phyloP scores from a whole-genome alignment of 2,888 invertebrate genomes.

The Toxonevra muliebris region DNA sequence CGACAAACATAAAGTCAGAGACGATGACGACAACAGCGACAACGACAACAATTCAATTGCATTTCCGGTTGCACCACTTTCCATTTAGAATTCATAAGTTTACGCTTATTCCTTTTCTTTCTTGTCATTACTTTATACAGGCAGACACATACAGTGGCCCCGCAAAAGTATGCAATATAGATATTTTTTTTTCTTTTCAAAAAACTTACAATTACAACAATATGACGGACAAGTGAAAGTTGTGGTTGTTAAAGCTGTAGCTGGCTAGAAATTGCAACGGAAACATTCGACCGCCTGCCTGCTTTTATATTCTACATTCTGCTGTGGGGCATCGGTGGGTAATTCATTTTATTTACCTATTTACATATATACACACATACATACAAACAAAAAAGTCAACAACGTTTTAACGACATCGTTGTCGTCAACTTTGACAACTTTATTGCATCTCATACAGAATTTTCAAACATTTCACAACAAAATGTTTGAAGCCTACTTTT shows the following conservation, averaged over 20 bases:
- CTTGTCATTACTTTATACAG: no score
- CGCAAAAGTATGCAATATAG: no score
- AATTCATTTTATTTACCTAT: no score
- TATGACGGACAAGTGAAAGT: neutral
- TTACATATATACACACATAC: conserved; percentile 19
- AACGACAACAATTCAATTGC: conserved; percentile 52
- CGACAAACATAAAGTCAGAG: conserved; percentile 14
- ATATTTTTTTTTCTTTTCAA: no score
- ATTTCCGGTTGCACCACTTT: conserved; percentile 62
- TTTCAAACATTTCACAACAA: neutral
- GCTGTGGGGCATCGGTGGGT: no score
- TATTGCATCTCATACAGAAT: neutral
- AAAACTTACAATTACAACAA: no score
- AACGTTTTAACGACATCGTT: neutral
- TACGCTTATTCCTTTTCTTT: neutral
- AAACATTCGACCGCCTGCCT: neutral
- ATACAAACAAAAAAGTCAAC: neutral
- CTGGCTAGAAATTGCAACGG: neutral
- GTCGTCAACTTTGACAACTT: neutral
- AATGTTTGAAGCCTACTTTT: neutral
- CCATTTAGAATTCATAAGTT: conserved; percentile 17
- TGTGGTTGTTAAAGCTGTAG: no score
- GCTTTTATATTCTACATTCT: neutral
- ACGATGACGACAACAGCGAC: no score
- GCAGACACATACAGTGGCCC: no score